Evolutionary conservation across 2,113 vertebrate species (phyloP).

Genomic region (Leptosomus discolor): DNA sequence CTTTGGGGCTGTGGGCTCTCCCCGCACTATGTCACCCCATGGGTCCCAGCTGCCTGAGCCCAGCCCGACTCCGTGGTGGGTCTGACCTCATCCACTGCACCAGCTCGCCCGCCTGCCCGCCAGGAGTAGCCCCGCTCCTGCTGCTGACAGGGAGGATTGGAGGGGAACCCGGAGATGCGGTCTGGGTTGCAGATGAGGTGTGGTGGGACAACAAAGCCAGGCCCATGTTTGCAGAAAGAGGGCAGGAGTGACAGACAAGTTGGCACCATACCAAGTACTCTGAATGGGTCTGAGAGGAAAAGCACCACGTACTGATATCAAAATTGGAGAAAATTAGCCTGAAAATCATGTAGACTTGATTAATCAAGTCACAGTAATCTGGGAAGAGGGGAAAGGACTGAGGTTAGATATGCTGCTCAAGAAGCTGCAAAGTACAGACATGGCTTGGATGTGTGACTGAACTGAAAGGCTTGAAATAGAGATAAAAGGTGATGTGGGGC

Average conservation of each 20-base stretch:
- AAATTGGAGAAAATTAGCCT: neutral
- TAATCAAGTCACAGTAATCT: neutral
- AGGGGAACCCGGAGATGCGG: neutral
- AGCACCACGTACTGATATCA: fast-evolving
- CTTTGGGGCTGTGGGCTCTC: neutral
- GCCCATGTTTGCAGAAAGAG: neutral
- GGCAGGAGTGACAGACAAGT: neutral
- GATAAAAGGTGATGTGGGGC: neutral
- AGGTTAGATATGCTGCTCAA: neutral
- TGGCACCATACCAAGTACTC: neutral
- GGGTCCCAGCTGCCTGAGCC: neutral
- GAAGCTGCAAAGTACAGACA: neutral
- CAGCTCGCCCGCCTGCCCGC: fast-evolving
- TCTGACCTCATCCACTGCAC: neutral
- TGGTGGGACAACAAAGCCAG: neutral
- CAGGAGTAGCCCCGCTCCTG: neutral
- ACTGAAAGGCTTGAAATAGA: neutral
- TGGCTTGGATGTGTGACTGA: neutral
- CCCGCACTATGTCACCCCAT: fast-evolving
- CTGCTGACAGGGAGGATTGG: neutral
- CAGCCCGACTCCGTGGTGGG: neutral
- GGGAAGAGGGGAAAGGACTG: neutral
- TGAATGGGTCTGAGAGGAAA: neutral
- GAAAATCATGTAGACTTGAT: neutral
- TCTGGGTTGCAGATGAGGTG: neutral